Conservation (phyloP, 2,797 vertebrate species). For the Typhlichthys eigenmanni region DNA sequence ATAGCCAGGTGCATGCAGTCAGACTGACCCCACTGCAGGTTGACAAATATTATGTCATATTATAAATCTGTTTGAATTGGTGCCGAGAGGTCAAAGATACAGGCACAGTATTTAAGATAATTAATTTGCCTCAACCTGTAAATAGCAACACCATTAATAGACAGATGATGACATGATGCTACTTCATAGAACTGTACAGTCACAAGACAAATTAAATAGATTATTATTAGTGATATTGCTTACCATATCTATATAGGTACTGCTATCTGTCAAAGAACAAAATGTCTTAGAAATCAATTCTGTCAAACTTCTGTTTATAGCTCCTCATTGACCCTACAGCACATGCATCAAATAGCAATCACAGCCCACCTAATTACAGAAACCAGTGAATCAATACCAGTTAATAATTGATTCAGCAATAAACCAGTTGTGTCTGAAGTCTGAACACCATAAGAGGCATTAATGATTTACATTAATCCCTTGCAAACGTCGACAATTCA, state of each 20-base stretch:
- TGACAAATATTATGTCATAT: conserved; percentile 32
- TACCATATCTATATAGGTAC: neutral
- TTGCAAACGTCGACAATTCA: conserved; percentile 15
- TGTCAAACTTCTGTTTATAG: neutral
- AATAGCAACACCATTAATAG: too few relatives aligned
- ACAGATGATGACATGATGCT: too few relatives aligned
- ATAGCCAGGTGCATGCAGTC: conserved; percentile 28
- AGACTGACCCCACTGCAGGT: too few relatives aligned
- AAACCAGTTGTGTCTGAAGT: too few relatives aligned
- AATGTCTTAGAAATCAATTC: neutral
- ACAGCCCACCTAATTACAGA: conserved; percentile 18
- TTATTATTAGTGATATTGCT: neutral
- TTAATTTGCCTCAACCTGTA: too few relatives aligned
- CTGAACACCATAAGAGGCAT: neutral
- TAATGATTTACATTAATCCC: conserved; percentile 26
- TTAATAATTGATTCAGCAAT: too few relatives aligned
- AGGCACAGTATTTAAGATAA: neutral
- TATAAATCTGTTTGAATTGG: conserved; percentile 47
- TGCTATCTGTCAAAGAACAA: neutral
- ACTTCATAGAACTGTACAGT: too few relatives aligned
- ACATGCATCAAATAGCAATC: neutral
- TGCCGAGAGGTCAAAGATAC: conserved; percentile 43
- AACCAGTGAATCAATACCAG: conserved; percentile 25
- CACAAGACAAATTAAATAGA: too few relatives aligned
- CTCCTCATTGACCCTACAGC: conserved; percentile 2